Evolutionary conservation across 2,888 invertebrate genomes (phyloP), one percentile per base, ranked within the genome.

Genomic region (Autographa pulchrina): DNA sequence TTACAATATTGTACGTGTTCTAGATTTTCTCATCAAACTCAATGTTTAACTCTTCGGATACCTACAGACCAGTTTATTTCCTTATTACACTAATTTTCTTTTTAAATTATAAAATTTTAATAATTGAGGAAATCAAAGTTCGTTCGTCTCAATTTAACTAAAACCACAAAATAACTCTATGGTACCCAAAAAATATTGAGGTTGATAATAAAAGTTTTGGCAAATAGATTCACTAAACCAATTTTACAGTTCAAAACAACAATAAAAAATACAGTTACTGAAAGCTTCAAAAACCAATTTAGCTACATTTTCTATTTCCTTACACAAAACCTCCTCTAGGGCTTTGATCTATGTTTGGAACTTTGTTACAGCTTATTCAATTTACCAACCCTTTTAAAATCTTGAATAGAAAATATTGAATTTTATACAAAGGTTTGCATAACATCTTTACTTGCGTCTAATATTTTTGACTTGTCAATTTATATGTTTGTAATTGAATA

Each of bases 331-430:
- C 48, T n/a, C 7, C 48, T n/a, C 48, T 7, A 8, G 48, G 48
- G 5, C 2, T 43, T 3, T 14, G 38, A 38, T 16, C 43, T 6
- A 6, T 48, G 48, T 48, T n/a, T 48, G 16, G n/a, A 48, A 48
- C 48, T n/a, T 48, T 48, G n/a, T 48, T n/a, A n/a, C n/a, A 48
- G 48, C 48, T 48, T n/a, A n/a, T 48, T 48, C 48, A n/a, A 48
- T 48, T 48, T 48, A 48, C n/a, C n/a, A n/a, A 48, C 6, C 48
- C 48, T 48, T 48, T 6, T 48, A 48, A 48, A n/a, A 48, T 13
- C 41, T 41, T 41, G 41, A 41, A 41, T 41, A 41, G 41, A 41
- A 41, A 13, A 41, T 41, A 13, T 13, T 41, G 11, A 41, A 8
- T 43, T 43, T 43, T 43, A 43, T 16, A 43, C 14, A 13, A 41